A percentile compares a stretch with the other conserved stretches of the same genome.
phyloP scores from a whole-genome alignment of 2,797 vertebrate species.

The Helicolenus hilgendorfi region DNA sequence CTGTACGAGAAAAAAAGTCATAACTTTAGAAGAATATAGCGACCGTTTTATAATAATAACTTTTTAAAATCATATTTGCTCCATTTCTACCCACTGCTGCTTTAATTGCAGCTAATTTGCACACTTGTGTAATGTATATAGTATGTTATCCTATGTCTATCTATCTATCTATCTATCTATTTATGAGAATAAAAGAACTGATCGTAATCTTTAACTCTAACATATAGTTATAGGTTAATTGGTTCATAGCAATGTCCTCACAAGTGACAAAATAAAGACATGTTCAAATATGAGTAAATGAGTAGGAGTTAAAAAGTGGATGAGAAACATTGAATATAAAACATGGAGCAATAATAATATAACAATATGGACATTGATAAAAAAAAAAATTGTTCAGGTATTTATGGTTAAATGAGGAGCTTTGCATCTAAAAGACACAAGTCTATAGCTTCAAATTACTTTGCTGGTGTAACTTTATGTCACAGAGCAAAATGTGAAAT shows the following conservation, averaged over 20 bases:
- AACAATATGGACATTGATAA: not conserved
- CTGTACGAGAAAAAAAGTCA: no score
- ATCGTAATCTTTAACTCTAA: not conserved
- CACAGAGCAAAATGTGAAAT: not conserved
- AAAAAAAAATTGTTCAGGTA: not conserved
- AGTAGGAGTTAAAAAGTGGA: not conserved
- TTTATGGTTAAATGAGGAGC: not conserved
- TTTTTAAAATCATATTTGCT: no score
- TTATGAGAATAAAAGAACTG: not conserved
- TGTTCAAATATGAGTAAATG: not conserved
- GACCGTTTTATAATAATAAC: no score
- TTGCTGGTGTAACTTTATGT: not conserved
- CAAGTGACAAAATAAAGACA: not conserved
- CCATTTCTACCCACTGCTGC: no score
- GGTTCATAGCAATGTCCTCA: not conserved
- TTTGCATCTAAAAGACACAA: not conserved
- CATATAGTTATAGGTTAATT: not conserved
- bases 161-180: no score
- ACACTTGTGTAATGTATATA: no score
- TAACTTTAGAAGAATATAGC: no score
- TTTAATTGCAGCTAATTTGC: no score
- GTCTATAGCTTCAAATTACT: not conserved
- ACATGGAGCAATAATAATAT: not conserved
- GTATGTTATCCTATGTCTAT: no score
- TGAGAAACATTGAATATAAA: not conserved